Percentiles rank a stretch among this genome's conserved stretches.
phyloP scores from a whole-genome alignment of 2,113 vertebrate genomes.

The Paedocypris sp. region DNA sequence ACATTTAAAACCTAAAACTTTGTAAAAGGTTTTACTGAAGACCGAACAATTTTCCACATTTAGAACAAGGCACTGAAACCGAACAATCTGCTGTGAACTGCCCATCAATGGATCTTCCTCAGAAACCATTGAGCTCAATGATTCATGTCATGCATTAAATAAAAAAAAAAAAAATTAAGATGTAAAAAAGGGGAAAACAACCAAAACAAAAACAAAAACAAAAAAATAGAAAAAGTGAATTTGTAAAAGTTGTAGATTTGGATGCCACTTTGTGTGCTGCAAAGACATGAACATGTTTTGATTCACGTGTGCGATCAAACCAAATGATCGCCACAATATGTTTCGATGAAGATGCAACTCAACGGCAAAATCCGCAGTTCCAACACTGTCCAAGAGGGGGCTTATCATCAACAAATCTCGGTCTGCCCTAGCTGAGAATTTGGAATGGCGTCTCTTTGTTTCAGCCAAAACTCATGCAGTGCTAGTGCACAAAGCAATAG shows the following conservation, averaged over 20 bases:
- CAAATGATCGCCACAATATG: background rate
- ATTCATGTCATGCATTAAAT: conserved; percentile 2
- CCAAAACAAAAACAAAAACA: background rate
- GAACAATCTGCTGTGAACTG: background rate
- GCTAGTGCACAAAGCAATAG: background rate
- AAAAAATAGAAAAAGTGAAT: conserved; percentile 4
- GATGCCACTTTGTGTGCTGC: conserved; percentile 25
- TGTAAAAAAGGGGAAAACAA: background rate
- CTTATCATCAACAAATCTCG: background rate
- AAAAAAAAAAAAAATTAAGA: background rate
- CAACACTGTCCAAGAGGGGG: background rate
- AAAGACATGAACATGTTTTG: no score
- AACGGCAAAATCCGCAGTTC: background rate
- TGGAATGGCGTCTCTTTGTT: conserved; percentile 9
- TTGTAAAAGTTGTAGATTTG: conserved; percentile 24
- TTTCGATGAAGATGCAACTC: background rate
- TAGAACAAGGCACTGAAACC: background rate
- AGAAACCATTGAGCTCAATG: conserved; percentile 1
- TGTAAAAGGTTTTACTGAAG: no score
- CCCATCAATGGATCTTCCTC: conserved; percentile 1
- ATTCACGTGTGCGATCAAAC: background rate
- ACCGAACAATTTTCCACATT: no score
- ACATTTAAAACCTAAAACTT: no score
- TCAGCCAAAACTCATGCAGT: background rate
- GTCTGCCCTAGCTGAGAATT: background rate